Evolutionary conservation across 1,140 invertebrate genomes (phyloP).

Genomic region (Drosophila willistoni): DNA sequence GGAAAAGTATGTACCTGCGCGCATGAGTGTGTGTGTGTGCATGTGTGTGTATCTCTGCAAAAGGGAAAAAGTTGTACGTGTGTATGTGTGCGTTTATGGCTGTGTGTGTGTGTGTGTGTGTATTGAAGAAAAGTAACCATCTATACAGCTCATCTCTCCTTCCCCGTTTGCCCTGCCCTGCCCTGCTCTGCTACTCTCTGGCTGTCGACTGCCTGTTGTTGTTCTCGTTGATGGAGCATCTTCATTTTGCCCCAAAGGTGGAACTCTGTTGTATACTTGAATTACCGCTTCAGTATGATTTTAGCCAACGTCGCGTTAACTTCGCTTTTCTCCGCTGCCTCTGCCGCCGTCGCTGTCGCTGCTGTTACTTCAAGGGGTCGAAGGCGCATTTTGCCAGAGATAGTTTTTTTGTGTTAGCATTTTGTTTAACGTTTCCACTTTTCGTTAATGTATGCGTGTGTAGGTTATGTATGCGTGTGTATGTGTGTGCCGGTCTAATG

Average conservation of each 20-base stretch:
- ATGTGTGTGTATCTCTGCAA: conserved; percentile 59
- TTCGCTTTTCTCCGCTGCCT: conserved; percentile 27
- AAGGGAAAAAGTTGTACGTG: conserved; percentile 59
- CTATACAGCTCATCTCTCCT: conserved; percentile 30
- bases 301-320: conserved; percentile 61
- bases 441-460: conserved; percentile 23
- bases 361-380: not conserved
- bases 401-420: conserved; percentile 48
- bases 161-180: conserved; percentile 24
- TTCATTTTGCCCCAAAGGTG: conserved; percentile 56
- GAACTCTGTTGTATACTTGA: conserved; percentile 70
- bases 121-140: conserved; percentile 78
- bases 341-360: not conserved
- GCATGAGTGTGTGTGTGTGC: conserved; percentile 30
- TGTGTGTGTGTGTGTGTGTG: conserved; percentile 56
- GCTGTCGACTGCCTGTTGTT: conserved; percentile 15
- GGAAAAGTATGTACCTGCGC: conserved; percentile 64
- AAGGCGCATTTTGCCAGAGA: conserved; percentile 45
- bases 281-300: conserved; percentile 75
- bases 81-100: conserved; percentile 14
- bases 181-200: conserved; percentile 1
- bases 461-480: conserved; percentile 19
- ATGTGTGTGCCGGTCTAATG: conserved; percentile 71
- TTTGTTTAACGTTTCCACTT: conserved; percentile 65
- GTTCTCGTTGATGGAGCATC: conserved; percentile 55